Evolutionary conservation across 2,797 vertebrate species (phyloP).

Genomic region (Liparis tanakae): DNA sequence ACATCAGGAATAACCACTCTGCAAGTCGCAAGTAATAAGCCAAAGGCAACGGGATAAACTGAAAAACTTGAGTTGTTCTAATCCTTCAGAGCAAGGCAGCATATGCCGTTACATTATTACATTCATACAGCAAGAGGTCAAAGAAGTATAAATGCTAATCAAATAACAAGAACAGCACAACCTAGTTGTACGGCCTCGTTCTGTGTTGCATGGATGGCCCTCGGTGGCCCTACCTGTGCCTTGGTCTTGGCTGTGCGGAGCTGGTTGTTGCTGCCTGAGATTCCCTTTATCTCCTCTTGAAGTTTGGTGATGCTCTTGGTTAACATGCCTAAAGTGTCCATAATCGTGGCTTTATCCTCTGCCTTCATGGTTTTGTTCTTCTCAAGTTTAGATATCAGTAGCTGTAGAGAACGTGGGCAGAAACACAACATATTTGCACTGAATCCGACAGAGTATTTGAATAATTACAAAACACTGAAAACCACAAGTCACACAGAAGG

Average conservation of each 20-base stretch:
- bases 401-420: conserved; percentile 72
- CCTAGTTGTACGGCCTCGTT: background rate
- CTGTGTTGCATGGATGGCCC: background rate
- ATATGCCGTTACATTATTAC: background rate
- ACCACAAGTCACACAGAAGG: background rate
- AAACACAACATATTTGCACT: background rate
- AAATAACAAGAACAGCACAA: background rate
- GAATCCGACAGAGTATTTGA: background rate
- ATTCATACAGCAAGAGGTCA: background rate
- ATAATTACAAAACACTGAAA: background rate
- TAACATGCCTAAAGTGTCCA: conserved; percentile 91
- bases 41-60: background rate
- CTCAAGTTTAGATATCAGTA: conserved; percentile 96
- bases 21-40: background rate
- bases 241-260: conserved; percentile 89
- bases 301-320: conserved; percentile 96
- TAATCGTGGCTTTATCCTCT: conserved; percentile 96
- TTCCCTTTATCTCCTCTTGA: conserved; percentile 94
- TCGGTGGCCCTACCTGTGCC: conserved; percentile 86
- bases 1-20: background rate
- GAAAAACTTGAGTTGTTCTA: background rate
- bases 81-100: background rate
- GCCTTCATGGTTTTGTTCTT: conserved; percentile 95
- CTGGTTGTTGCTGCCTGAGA: conserved; percentile 80
- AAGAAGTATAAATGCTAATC: background rate